phyloP scores from a whole-genome alignment of 2,888 invertebrate genomes.

The Marasmarcha lunaedactyla region DNA sequence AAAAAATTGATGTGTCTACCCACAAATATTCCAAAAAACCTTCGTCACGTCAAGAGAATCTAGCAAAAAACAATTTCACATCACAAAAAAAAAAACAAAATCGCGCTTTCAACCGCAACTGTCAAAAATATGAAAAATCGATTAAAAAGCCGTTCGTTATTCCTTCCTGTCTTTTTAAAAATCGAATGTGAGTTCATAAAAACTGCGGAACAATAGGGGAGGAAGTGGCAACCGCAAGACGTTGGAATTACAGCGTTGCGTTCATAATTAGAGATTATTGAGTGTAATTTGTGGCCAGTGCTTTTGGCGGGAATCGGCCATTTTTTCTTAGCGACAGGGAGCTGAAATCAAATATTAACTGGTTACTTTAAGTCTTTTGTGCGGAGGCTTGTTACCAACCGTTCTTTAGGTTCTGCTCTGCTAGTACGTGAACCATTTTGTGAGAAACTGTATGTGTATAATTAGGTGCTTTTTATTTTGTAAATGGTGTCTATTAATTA shows the following conservation, averaged over 20 bases:
- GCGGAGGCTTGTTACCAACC: slow-evolving; percentile 31
- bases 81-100: slow-evolving; percentile 27
- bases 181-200: slow-evolving; percentile 24
- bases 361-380: slow-evolving; percentile 19
- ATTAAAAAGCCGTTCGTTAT: slow-evolving; percentile 31
- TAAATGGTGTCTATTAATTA: too few relatives aligned
- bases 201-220: slow-evolving; percentile 48
- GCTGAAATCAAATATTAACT: slow-evolving; percentile 55
- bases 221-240: slow-evolving; percentile 60
- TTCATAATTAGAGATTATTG: slow-evolving; percentile 58
- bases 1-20: too few relatives aligned
- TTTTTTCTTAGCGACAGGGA: slow-evolving; percentile 36
- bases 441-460: background rate
- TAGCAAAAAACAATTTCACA: slow-evolving; percentile 29
- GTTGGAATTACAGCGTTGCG: slow-evolving; percentile 42
- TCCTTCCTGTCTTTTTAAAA: slow-evolving; percentile 34
- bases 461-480: too few relatives aligned
- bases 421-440: background rate
- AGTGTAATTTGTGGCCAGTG: slow-evolving; percentile 54
- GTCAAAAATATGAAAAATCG: slow-evolving; percentile 58
- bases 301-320: slow-evolving; percentile 44
- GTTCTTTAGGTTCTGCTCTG: slow-evolving; percentile 18
- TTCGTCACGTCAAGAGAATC: background rate
- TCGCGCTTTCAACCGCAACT: slow-evolving; percentile 52
- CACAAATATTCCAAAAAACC: background rate